phyloP scores from a whole-genome alignment of 2,113 vertebrate species.

The Cathartes aura region DNA sequence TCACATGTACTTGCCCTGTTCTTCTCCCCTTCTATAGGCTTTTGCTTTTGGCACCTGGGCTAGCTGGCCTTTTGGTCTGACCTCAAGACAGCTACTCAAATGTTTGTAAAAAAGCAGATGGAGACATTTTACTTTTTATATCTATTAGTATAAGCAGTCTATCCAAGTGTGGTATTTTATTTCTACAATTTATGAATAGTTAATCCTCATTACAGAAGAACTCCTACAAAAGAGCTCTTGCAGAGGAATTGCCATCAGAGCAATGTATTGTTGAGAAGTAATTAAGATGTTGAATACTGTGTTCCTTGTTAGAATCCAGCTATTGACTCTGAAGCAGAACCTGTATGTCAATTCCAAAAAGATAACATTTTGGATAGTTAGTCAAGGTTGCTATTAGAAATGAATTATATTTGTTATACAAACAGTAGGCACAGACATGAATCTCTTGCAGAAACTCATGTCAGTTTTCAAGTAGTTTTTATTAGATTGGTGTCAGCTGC shows the following conservation, averaged over 20 bases:
- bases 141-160: not conserved
- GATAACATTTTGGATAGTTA: not conserved
- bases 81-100: not conserved
- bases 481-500: constrained; percentile 9
- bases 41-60: not conserved
- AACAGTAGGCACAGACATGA: not conserved
- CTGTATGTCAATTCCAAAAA: not conserved
- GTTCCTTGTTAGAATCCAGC: not conserved
- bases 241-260: not conserved
- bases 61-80: not conserved
- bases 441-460: constrained; percentile 21
- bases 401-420: constrained; percentile 32
- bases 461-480: constrained; percentile 43
- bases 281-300: constrained; percentile 18
- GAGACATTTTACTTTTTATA: not conserved
- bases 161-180: not conserved
- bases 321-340: not conserved
- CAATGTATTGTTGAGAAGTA: not conserved
- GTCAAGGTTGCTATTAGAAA: constrained; percentile 11
- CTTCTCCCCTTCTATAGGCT: not conserved
- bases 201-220: not conserved
- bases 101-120: not conserved
- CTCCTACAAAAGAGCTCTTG: not conserved
- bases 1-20: not conserved
- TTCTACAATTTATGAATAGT: not conserved